These are phyloP conservation scores for Sphinx pinastri DNA, from an alignment of 2,888 invertebrate species.

Conservation along the genomic window DNA sequence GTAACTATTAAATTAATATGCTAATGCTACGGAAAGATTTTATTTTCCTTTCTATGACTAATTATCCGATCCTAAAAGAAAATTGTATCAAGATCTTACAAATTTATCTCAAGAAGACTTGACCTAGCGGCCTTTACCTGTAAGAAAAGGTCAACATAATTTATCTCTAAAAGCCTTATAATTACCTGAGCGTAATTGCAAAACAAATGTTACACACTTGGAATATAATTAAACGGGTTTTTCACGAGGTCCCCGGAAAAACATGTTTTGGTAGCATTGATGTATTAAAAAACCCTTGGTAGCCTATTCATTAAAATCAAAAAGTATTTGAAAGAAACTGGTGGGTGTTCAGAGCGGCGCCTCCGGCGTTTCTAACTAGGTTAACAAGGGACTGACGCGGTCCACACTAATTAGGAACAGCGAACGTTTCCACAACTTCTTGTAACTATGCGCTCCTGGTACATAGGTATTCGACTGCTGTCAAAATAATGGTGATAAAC, in stretches of 20 bases:
- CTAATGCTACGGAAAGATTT: too few species aligned
- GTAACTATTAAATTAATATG: too few species aligned
- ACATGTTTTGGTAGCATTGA: conserved; percentile 31
- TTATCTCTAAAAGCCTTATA: background rate
- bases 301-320: conserved; percentile 49
- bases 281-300: too few species aligned
- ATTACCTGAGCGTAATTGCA: background rate
- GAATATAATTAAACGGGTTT: conserved; percentile 10
- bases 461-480: conserved; percentile 6
- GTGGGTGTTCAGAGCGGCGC: conserved; percentile 38
- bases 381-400: conserved; percentile 56
- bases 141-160: background rate
- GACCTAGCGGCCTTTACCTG: background rate
- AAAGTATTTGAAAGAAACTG: conserved; percentile 52
- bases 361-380: conserved; percentile 55
- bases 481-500: background rate
- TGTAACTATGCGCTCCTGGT: conserved; percentile 43
- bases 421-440: conserved; percentile 46
- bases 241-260: conserved; percentile 28
- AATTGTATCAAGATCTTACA: background rate
- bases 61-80: too few species aligned
- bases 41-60: too few species aligned
- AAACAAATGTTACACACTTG: conserved; percentile 1
- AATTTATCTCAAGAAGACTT: background rate
- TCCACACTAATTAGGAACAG: conserved; percentile 54